phyloP scores from a whole-genome alignment of 2,888 invertebrate genomes.

The Homarus gammarus region DNA sequence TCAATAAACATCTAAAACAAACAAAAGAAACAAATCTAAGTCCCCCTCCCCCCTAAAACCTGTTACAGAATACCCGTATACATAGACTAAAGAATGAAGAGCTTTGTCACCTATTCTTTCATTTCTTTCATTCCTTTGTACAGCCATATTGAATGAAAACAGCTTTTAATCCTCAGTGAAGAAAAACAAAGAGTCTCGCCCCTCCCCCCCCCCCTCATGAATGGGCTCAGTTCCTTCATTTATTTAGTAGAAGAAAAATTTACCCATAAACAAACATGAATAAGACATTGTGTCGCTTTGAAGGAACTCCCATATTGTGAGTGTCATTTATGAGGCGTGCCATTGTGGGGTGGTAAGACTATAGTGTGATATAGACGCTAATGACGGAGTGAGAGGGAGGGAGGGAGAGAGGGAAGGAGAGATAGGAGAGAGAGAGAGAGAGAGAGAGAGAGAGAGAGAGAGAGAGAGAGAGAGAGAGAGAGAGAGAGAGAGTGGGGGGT shows the following conservation, averaged over 20 bases:
- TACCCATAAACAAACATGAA: slow-evolving; percentile 42
- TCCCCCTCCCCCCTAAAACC: too few relatives aligned
- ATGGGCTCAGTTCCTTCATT: slow-evolving; percentile 52
- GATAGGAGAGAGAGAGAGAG: too few relatives aligned
- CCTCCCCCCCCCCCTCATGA: slow-evolving; percentile 34
- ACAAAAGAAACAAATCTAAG: slow-evolving; percentile 5
- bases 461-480: too few relatives aligned
- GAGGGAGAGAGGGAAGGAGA: too few relatives aligned
- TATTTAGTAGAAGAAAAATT: slow-evolving; percentile 61
- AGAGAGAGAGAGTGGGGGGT: too few relatives aligned
- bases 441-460: too few relatives aligned
- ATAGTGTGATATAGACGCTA: slow-evolving; percentile 29
- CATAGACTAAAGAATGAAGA: slow-evolving; percentile 43
- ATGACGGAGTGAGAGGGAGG: too few relatives aligned
- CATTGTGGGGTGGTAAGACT: slow-evolving; percentile 31
- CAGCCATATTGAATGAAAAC: slow-evolving; percentile 68
- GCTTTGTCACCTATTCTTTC: slow-evolving; percentile 47
- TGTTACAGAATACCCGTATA: slow-evolving; percentile 49
- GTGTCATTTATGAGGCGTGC: slow-evolving; percentile 59
- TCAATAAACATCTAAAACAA: too few relatives aligned
- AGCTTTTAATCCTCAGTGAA: slow-evolving; percentile 65
- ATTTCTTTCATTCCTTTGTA: slow-evolving; percentile 62
- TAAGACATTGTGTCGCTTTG: slow-evolving; percentile 54
- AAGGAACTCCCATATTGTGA: slow-evolving; percentile 48
- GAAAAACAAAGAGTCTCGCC: slow-evolving; percentile 57